These are phyloP conservation scores for Clarias platycephalus DNA, from an alignment of 2,797 vertebrate genomes.

Conservation along the genomic window DNA sequence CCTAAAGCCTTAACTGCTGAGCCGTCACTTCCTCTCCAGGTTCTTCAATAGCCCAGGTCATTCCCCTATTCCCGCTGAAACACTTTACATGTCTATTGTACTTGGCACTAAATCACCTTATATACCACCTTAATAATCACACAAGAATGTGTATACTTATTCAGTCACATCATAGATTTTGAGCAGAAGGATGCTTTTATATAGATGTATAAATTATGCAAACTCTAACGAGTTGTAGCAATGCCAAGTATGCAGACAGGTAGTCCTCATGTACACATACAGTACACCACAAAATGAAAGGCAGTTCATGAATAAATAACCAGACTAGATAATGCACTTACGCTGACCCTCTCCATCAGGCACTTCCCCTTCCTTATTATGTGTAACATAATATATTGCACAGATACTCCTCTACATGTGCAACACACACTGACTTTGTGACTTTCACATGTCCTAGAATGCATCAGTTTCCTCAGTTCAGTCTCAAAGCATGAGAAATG, in stretches of 20 bases:
- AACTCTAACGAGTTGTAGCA: too few species aligned
- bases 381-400: background rate
- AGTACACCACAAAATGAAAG: background rate
- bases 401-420: background rate
- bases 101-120: background rate
- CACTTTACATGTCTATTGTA: background rate
- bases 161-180: background rate
- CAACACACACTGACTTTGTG: background rate
- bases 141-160: background rate
- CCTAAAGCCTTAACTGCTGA: background rate
- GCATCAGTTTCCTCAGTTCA: background rate
- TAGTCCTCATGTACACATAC: background rate
- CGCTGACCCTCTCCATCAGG: background rate
- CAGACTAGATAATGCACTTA: constrained; percentile 15
- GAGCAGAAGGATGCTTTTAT: background rate
- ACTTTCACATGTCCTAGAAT: constrained; percentile 3
- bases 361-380: constrained; percentile 1
- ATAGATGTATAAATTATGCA: too few species aligned
- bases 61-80: background rate
- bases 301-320: constrained; percentile 12
- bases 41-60: background rate
- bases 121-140: background rate
- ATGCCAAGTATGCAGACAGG: background rate
- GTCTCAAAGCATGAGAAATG: background rate
- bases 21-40: background rate